Percentiles rank a stretch among this genome's conserved stretches.
These are phyloP conservation scores for Serrognathus titanus DNA, from an alignment of 2,888 invertebrate species.

Conservation along the genomic window DNA sequence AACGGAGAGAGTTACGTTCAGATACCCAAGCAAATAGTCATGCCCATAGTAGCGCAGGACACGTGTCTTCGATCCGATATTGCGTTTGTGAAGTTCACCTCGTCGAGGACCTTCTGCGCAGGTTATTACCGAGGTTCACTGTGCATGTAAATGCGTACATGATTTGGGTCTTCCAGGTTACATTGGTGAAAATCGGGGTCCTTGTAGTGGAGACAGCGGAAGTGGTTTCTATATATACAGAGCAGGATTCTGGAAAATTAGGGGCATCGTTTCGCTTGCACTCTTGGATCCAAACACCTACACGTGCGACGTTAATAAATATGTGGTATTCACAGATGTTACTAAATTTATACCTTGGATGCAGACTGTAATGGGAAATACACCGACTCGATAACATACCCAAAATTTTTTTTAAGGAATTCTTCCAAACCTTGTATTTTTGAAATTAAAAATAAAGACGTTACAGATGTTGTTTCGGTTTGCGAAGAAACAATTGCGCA, in stretches of 20 bases:
- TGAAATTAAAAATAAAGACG: too few species aligned
- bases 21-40: slow-evolving; percentile 52
- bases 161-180: slow-evolving; percentile 42
- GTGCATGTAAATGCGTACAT: too few species aligned
- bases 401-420: too few species aligned
- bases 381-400: too few species aligned
- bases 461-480: too few species aligned
- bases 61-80: slow-evolving; percentile 53
- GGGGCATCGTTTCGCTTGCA: slow-evolving; percentile 48
- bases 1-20: slow-evolving; percentile 45
- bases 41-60: slow-evolving; percentile 56
- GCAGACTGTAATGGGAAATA: neutral
- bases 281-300: slow-evolving; percentile 44
- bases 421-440: too few species aligned
- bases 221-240: slow-evolving; percentile 19
- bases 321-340: slow-evolving; percentile 65
- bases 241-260: slow-evolving; percentile 21
- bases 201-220: slow-evolving; percentile 28
- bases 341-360: slow-evolving; percentile 56
- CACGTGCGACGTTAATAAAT: slow-evolving; percentile 59
- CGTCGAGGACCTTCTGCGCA: slow-evolving; percentile 49
- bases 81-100: slow-evolving; percentile 39
- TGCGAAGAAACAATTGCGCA: too few species aligned
- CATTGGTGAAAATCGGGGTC: slow-evolving; percentile 35
- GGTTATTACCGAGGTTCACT: slow-evolving; percentile 26